Evolutionary conservation across 1,140 invertebrate species (phyloP).

Genomic region (Drosophila nasuta): DNA sequence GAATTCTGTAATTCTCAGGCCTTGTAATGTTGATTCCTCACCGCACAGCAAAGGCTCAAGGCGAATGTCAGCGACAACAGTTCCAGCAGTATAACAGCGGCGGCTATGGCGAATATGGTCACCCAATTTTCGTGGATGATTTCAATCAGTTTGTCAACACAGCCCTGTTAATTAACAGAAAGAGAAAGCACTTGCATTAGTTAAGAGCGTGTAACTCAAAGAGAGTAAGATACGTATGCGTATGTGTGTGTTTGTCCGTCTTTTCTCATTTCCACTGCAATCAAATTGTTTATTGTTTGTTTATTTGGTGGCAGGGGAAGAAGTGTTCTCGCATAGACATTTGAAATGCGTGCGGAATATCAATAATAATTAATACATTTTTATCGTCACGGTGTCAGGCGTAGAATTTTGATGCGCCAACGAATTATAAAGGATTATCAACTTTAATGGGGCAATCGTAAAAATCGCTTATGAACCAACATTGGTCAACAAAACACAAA

Average conservation of each 20-base stretch:
- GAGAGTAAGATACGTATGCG: background rate
- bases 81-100: slow-evolving; percentile 89
- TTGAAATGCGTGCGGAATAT: slow-evolving; percentile 67
- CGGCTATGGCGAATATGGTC: slow-evolving; percentile 88
- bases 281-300: slow-evolving; percentile 51
- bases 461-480: slow-evolving; percentile 33
- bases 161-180: slow-evolving; percentile 87
- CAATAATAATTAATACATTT: slow-evolving; percentile 72
- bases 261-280: slow-evolving; percentile 20
- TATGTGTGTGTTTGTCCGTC: slow-evolving; percentile 12
- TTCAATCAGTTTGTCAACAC: slow-evolving; percentile 89
- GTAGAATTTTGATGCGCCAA: slow-evolving; percentile 61
- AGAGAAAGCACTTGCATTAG: slow-evolving; percentile 48
- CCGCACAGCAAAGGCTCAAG: slow-evolving; percentile 91
- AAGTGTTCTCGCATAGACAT: slow-evolving; percentile 11
- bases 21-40: slow-evolving; percentile 89
- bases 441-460: slow-evolving; percentile 54
- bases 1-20: slow-evolving; percentile 87
- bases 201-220: slow-evolving; percentile 2
- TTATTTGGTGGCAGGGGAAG: slow-evolving; percentile 33
- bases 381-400: slow-evolving; percentile 50
- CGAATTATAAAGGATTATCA: slow-evolving; percentile 53
- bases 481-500: slow-evolving; percentile 19
- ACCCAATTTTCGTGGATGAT: slow-evolving; percentile 87
- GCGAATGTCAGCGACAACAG: slow-evolving; percentile 92